Conservation (phyloP, 2,888 invertebrate genomes). For the Teleogryllus oceanicus region DNA sequence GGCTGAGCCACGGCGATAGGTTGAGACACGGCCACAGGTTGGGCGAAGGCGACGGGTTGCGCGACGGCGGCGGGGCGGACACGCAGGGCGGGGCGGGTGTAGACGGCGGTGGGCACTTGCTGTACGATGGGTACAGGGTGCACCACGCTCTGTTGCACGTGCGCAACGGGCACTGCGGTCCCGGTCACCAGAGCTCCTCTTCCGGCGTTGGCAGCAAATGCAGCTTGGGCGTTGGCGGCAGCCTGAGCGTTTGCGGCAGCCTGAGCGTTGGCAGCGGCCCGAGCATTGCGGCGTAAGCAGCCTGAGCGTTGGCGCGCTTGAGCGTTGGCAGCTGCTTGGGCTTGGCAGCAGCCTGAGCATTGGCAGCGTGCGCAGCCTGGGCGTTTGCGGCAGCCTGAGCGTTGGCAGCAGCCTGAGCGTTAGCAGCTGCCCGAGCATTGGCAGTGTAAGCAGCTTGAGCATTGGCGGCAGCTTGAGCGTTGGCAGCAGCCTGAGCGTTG, state of each 20-base stretch:
- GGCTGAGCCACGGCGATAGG: not conserved
- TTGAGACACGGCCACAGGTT: not conserved
- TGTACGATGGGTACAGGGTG: not conserved
- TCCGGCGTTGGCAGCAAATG: not conserved
- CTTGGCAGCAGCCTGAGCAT: not conserved
- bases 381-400: not conserved
- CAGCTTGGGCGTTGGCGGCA: not conserved
- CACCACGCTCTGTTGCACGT: not conserved
- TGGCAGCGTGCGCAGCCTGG: not conserved
- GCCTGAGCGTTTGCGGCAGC: not conserved
- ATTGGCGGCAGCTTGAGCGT: not conserved
- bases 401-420: not conserved
- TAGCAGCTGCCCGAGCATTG: not conserved
- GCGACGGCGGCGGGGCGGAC: not conserved
- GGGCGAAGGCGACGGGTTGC: not conserved
- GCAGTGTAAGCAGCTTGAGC: not conserved
- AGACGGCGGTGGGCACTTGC: slow-evolving; percentile 19
- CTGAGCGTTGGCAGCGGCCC: not conserved
- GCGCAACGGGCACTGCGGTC: not conserved
- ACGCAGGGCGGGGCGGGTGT: not conserved
- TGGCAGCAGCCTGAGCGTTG: not conserved
- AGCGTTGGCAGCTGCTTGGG: not conserved
- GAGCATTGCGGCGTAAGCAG: not conserved
- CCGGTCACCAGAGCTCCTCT: too few relatives aligned
- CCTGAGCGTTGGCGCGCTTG: not conserved